These are phyloP conservation scores for Acropora tenuis DNA, from an alignment of 64 coral and sea anemone genomes.

Conservation along the genomic window DNA sequence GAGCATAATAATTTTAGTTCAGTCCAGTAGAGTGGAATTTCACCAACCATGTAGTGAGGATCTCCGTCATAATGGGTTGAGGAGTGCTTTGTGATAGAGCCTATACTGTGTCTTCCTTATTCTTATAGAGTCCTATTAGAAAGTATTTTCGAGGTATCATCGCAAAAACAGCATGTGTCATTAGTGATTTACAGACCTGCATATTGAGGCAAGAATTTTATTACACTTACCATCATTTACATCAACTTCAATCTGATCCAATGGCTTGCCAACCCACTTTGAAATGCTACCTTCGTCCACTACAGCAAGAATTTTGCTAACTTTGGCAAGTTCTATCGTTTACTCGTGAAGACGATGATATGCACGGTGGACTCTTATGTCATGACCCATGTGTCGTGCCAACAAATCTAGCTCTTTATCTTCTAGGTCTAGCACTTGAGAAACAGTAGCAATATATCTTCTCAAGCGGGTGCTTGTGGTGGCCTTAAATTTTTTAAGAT, in stretches of 20 bases:
- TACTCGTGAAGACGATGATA: neutral
- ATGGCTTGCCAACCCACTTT: conserved; percentile 1
- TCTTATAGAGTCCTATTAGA: too few species aligned
- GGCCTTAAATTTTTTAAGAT: conserved; percentile 9
- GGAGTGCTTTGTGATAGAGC: too few species aligned
- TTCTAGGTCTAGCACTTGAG: conserved; percentile 10
- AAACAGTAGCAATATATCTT: conserved; percentile 49
- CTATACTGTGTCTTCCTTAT: too few species aligned
- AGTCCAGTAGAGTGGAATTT: too few species aligned
- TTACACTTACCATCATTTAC: neutral
- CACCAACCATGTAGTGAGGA: too few species aligned
- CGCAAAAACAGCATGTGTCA: too few species aligned
- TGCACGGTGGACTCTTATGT: conserved; percentile 18
- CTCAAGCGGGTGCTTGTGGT: conserved; percentile 32
- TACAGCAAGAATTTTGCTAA: neutral
- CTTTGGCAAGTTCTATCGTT: neutral
- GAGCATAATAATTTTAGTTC: too few species aligned
- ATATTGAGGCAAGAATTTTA: too few species aligned
- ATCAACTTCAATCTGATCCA: conserved; percentile 13
- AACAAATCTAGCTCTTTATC: neutral
- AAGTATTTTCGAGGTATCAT: too few species aligned
- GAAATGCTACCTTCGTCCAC: conserved; percentile 5
- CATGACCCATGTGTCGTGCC: conserved; percentile 38
- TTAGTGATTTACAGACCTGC: too few species aligned
- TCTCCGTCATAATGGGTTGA: too few species aligned